phyloP scores from a whole-genome alignment of 2,888 invertebrate species.

The Sminthurides aquaticus region DNA sequence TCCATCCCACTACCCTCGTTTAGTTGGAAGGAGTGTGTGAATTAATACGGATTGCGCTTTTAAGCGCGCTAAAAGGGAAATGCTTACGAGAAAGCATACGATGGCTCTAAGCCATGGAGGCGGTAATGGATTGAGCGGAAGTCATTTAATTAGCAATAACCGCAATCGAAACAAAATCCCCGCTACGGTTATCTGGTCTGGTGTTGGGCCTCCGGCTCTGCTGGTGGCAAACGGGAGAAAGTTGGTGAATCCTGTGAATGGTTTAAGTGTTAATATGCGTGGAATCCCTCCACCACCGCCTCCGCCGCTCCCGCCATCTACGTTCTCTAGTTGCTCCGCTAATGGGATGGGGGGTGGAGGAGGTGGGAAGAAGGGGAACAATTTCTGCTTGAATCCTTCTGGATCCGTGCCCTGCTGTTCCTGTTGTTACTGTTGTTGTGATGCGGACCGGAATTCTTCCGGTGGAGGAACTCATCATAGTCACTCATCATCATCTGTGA shows the following conservation, averaged over 20 bases:
- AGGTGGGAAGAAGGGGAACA: neutral
- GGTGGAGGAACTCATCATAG: neutral
- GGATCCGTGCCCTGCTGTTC: constrained; percentile 26
- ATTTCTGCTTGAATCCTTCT: neutral
- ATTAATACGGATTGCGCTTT: no score
- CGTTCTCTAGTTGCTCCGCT: neutral
- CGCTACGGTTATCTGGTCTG: constrained; percentile 30
- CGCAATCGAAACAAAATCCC: constrained; percentile 13
- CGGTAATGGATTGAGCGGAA: neutral
- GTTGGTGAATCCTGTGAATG: constrained; percentile 42
- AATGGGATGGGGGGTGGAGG: neutral
- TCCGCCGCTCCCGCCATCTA: constrained; percentile 17
- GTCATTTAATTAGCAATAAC: constrained; percentile 1
- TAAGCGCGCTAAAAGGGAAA: no score
- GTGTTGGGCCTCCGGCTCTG: constrained; percentile 13
- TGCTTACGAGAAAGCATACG: constrained; percentile 22
- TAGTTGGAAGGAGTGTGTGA: no score
- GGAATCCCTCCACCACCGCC: constrained; percentile 24
- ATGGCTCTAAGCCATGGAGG: constrained; percentile 5
- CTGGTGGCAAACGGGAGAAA: constrained; percentile 26
- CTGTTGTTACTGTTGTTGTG: constrained; percentile 41
- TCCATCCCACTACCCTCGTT: no score
- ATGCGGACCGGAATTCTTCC: constrained; percentile 3
- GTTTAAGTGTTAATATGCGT: constrained; percentile 24
- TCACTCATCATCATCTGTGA: neutral